phyloP scores from a whole-genome alignment of 2,797 vertebrate species.

The Gadopsis marmoratus region DNA sequence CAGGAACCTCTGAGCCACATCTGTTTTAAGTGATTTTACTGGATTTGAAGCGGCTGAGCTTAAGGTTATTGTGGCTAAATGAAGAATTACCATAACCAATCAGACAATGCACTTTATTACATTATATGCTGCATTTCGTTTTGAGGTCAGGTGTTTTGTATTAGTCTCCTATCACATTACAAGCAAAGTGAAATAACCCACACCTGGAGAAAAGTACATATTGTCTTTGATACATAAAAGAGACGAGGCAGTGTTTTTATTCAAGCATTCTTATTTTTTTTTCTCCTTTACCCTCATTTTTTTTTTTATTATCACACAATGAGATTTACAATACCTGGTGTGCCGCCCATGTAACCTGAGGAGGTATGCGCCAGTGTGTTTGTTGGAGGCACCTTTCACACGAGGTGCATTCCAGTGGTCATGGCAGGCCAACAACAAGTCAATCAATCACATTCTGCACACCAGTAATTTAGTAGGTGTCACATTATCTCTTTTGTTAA shows the following conservation, averaged over 20 bases:
- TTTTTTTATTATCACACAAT: constrained; percentile 47
- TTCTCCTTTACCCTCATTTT: constrained; percentile 27
- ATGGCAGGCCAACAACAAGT: constrained; percentile 76
- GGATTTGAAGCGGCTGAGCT: constrained; percentile 67
- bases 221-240: constrained; percentile 69
- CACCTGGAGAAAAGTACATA: constrained; percentile 76
- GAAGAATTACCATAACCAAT: constrained; percentile 84
- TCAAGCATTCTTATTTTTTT: constrained; percentile 38
- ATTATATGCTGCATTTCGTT: constrained; percentile 78
- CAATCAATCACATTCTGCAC: constrained; percentile 76
- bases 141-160: constrained; percentile 78
- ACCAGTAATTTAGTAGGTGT: constrained; percentile 71
- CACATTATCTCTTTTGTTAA: constrained; percentile 76
- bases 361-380: constrained; percentile 68
- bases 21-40: constrained; percentile 83
- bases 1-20: constrained; percentile 73
- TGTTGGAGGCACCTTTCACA: constrained; percentile 76
- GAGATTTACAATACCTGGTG: constrained; percentile 68
- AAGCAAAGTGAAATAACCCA: constrained; percentile 71
- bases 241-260: constrained; percentile 50
- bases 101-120: constrained; percentile 82
- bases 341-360: constrained; percentile 76
- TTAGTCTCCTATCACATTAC: constrained; percentile 81
- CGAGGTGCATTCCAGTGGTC: constrained; percentile 76
- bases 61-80: constrained; percentile 81